Evolutionary conservation across 35 echinoderm and acorn worm genomes (phyloP).

Genomic region (Diadema setosum): DNA sequence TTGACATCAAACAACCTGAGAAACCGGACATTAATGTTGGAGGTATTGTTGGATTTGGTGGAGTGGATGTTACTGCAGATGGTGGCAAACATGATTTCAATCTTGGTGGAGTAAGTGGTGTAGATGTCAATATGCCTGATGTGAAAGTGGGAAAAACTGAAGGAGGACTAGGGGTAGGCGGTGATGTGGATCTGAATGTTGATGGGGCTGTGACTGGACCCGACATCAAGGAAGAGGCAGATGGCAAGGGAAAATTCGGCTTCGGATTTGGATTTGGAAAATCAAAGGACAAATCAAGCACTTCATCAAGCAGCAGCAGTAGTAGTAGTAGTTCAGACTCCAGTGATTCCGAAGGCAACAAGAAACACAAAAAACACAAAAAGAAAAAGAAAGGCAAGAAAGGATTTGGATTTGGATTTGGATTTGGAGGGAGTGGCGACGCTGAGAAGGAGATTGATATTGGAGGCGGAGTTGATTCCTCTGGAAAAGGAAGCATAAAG

Average conservation of each 20-base stretch:
- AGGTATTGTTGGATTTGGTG: background rate
- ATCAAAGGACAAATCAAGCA: slow-evolving; percentile 19
- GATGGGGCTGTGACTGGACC: slow-evolving; percentile 8
- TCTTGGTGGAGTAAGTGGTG: background rate
- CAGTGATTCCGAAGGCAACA: background rate
- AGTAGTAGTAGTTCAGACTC: background rate
- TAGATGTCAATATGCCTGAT: background rate
- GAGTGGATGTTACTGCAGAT: background rate
- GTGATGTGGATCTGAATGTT: background rate
- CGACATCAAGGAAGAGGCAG: background rate
- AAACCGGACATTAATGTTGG: slow-evolving; percentile 4
- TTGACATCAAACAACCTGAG: too few species aligned
- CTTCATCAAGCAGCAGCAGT: slow-evolving; percentile 20
- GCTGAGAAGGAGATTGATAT: background rate
- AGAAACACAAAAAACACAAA: slow-evolving; percentile 40
- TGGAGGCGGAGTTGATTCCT: too few species aligned
- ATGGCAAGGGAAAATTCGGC: slow-evolving; percentile 38
- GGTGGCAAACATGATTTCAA: slow-evolving; percentile 2
- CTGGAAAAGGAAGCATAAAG: too few species aligned
- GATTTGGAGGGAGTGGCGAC: slow-evolving; percentile 56
- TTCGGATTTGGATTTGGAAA: slow-evolving; percentile 77
- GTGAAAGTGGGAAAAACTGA: too few species aligned
- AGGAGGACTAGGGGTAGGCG: background rate
- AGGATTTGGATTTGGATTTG: slow-evolving; percentile 68
- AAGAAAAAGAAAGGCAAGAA: slow-evolving; percentile 58